Base-by-base conservation (phyloP, 1,140 invertebrate genomes). In the Drosophila takahashii region DNA sequence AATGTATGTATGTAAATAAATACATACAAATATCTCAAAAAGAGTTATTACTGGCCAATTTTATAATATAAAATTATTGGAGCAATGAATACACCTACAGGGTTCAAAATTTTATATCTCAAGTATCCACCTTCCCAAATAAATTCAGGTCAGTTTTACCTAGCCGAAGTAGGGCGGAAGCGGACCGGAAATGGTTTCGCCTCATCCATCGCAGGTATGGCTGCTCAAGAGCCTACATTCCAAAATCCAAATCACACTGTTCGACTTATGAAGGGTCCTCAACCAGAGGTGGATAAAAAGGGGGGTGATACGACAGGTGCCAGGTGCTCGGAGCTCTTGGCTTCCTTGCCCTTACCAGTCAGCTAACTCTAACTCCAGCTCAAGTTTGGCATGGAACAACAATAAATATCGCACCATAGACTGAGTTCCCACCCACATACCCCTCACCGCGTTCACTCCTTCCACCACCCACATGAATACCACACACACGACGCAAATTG, bases 331-430 rank as follows among this genome's bases (percentile, higher is more conserved):
- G 41, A 44, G 36, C 26, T 5, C 22, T 9, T 39, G 27, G 3
- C 50, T 51, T 18, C 18, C 8, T 34, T 22, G 44, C 44, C 60
- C 10, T 13, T n/a, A 57, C 50, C 51, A 59, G 41, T 29, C 39
- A 32, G 54, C 5, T 3, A 32, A 58, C 27, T 16, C 45, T 26
- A 3, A n/a, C 45, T 26, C 27, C 29, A 32, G 13, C 53, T 37
- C 10, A 34, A 73, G 65, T 74, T 69, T 65, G 78, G 62, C 50
- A 77, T 74, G 64, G 85, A 85, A 81, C 79, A 79, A 81, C 65
- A 87, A 86, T 86, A 85, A 86, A 85, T 78, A 78, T 60, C 62
- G 47, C 72, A 61, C 44, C 48, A 51, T 48, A 74, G 58, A 69
- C 58, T 42, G 37, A 50, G 42, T 39, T n/a, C n/a, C 39, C 22